phyloP scores from a whole-genome alignment of 2,113 vertebrate species.

The Micronycteris hirsuta region DNA sequence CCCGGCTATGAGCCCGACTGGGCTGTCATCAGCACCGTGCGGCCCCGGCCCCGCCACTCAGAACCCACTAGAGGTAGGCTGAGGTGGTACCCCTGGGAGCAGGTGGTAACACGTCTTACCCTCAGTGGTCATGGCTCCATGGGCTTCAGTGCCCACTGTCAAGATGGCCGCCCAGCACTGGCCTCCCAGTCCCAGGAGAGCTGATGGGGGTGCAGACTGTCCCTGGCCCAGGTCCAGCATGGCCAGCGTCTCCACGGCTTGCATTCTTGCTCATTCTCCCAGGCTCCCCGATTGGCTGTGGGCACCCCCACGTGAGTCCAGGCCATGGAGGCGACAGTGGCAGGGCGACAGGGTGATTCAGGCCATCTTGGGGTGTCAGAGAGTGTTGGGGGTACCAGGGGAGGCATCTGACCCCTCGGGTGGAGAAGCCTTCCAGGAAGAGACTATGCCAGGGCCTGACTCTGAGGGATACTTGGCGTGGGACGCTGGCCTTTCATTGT shows the following conservation, averaged over 20 bases:
- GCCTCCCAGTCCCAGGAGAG: background rate
- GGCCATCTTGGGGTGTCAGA: background rate
- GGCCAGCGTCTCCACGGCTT: rapidly evolving
- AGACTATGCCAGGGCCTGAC: background rate
- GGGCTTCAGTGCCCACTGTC: background rate
- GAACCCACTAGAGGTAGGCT: slow-evolving; percentile 77
- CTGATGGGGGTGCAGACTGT: background rate
- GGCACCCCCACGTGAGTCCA: background rate
- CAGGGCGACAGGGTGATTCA: background rate
- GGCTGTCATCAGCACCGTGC: slow-evolving; percentile 92
- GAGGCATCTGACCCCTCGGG: too few species aligned
- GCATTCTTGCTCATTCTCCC: background rate
- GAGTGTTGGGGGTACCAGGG: background rate
- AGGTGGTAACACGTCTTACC: background rate
- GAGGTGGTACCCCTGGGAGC: too few species aligned
- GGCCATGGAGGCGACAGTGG: background rate
- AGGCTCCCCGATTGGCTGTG: background rate
- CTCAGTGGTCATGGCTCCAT: background rate
- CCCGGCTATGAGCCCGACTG: slow-evolving; percentile 94
- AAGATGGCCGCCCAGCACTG: background rate
- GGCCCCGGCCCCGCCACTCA: slow-evolving; percentile 51
- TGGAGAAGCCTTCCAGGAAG: background rate
- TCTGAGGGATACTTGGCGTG: background rate
- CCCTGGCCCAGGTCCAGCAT: too few species aligned
- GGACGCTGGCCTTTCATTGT: background rate